Evolutionary conservation across 1,140 invertebrate species (phyloP), one percentile per base, ranked within the genome.

Genomic region (Cataglyphis hispanica): DNA sequence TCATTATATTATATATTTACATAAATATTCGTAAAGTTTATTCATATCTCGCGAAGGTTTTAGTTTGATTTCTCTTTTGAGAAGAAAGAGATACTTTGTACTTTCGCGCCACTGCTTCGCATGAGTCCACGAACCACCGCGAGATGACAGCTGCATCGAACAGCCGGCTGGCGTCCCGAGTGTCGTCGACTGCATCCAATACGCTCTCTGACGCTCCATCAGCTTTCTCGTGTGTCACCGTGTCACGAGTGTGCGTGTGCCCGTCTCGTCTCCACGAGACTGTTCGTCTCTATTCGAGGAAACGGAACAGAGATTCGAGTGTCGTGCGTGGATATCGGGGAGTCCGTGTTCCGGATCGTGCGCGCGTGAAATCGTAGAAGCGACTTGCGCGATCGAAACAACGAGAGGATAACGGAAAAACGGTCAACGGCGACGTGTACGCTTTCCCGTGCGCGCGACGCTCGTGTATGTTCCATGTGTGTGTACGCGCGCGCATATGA

Each of bases 181-280:
- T 74, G 4, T 40, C 63, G 84, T 85, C 83, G 63, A 78, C 50
- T 58, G 50, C 43, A 13, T 25, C 19, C 78, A 72, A n/a, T 89
- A 69, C 85, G 69, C 86, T 83, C 58, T 50, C 46, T 50, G 46
- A 50, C 46, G 46, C 46, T 50, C 80, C 76, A n/a, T 64, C 58
- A 86, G 89, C 89, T 90, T 90, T 90, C 86, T 66, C 89, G 89
- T 90, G 89, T 90, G 84, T 90, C 84, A 86, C 74, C 78, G 89
- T 90, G 76, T 87, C 80, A 85, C 58, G 84, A 61, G 83, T 84
- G 75, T 78, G 70, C 72, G 66, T 34, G 78, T 16, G 74, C 25
- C n/a, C 77, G 76, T 72, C 72, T 56, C 69, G 87, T 78, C 58
- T 74, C 61, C 50, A 66, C 83, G 67, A 37, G 60, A 19, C 37